Evolutionary conservation across 2,797 vertebrate genomes (phyloP).

Genomic region (Parambassis ranga): DNA sequence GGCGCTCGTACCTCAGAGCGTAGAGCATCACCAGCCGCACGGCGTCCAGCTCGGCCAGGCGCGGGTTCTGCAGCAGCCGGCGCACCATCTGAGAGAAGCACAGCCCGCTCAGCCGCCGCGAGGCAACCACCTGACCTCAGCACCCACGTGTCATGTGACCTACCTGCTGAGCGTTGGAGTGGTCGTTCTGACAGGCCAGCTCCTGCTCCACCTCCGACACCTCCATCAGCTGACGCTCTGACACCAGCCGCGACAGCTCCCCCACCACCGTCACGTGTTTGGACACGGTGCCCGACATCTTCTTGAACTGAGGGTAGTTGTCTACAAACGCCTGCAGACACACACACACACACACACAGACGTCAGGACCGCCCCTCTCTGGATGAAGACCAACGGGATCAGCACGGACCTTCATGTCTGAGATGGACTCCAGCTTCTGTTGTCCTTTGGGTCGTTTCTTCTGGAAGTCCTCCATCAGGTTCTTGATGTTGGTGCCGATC

Average conservation of each 20-base stretch:
- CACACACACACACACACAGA: not conserved
- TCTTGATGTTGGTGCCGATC: constrained; percentile 97
- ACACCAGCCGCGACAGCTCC: constrained; percentile 90
- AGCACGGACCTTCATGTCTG: constrained; percentile 94
- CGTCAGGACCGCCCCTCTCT: not conserved
- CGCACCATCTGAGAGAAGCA: constrained; percentile 83
- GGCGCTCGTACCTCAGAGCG: constrained; percentile 90
- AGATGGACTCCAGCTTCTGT: constrained; percentile 94
- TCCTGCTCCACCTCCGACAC: constrained; percentile 97
- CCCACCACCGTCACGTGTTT: constrained; percentile 98
- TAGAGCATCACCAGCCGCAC: constrained; percentile 92
- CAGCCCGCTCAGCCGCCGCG: too few relatives aligned
- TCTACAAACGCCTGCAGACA: constrained; percentile 92
- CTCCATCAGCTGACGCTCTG: constrained; percentile 91
- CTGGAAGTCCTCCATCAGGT: constrained; percentile 98
- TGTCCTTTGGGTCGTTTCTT: constrained; percentile 93
- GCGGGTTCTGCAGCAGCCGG: constrained; percentile 88
- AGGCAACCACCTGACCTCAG: too few relatives aligned
- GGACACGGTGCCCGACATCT: constrained; percentile 96
- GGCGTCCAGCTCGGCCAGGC: constrained; percentile 86
- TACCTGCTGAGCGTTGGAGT: constrained; percentile 92
- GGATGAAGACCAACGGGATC: not conserved
- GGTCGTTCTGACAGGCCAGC: constrained; percentile 94
- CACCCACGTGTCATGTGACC: too few relatives aligned
- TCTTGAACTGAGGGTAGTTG: constrained; percentile 98